These are phyloP conservation scores for Tapirus terrestris DNA, from an alignment of 2,113 vertebrate genomes.

Conservation along the genomic window DNA sequence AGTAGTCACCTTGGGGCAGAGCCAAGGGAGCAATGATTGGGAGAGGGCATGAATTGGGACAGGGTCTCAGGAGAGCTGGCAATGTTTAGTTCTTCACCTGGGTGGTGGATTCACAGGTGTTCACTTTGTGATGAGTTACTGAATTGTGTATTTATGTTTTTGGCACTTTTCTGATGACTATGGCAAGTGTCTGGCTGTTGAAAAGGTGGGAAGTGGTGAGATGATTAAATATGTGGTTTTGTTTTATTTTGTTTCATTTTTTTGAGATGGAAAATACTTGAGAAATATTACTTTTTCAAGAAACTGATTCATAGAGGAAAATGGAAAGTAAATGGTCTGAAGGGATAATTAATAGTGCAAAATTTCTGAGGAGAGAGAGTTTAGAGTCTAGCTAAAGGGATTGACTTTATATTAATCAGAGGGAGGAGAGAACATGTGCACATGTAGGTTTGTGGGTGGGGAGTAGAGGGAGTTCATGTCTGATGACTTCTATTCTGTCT, in stretches of 20 bases:
- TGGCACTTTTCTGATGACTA: neutral
- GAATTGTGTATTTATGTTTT: neutral
- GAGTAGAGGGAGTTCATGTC: neutral
- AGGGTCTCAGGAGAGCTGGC: neutral
- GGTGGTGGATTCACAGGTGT: neutral
- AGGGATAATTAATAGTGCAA: neutral
- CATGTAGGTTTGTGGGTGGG: neutral
- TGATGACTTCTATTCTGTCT: neutral
- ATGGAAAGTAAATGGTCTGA: neutral
- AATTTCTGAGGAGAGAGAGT: neutral
- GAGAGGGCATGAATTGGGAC: neutral
- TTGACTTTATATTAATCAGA: neutral
- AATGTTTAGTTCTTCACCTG: neutral
- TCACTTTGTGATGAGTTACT: conserved; percentile 13
- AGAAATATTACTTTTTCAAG: neutral
- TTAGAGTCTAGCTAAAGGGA: neutral
- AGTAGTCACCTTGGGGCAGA: neutral
- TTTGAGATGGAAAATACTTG: neutral
- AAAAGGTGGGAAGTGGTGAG: neutral
- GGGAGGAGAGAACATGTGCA: neutral
- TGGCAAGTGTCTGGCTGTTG: neutral
- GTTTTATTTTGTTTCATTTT: neutral
- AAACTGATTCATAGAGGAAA: neutral
- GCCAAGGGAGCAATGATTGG: neutral
- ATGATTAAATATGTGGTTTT: neutral